Base-by-base conservation (phyloP, 2,113 vertebrate species). In the Trinectes maculatus region DNA sequence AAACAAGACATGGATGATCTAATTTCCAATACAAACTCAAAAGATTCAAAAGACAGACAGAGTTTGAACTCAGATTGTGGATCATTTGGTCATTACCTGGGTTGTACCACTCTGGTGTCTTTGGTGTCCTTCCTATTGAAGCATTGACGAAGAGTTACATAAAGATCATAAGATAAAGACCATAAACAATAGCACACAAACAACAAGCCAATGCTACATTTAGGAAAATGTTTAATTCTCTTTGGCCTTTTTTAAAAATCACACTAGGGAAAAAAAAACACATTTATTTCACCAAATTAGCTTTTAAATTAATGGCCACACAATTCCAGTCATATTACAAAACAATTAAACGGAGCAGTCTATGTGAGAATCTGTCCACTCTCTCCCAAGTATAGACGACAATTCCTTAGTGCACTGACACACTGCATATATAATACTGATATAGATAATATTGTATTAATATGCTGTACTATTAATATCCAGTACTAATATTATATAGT, bases 81-180 rank as follows among this genome's bases (percentile, higher is more conserved):
- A 53, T 64, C 19, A 54, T 13, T 25, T 8, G 2, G 11, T 25
- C 56, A 24, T 94, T 92, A 99, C 97, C 95, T 79, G 96, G 95
- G 80, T 94, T 94, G 80, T 98, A 98, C 97, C 97, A 98, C 8
- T 92, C 92, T 3, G 96, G 96, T 8, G 36, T 93, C 83, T 91
- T 93, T 15, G 88, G 93, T 6, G 56, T 91, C 46, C 71, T 89
- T 71, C 96, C 97, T 99, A 79, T 80, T 42, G 43, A 84, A 58
- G 53, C 56, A 78, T 34, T 6, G 68, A 54, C 28, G 48, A 76
- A 77, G 0, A 22, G 6, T 46, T 28, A 51, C 15, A 18, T 21
- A 18, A 21, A 43, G 3, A 21, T 21, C 3, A 19, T 9, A 18
- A 43, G 21, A 18, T 2, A 42, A 18, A 53, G 3, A 51, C 33